Percentiles rank a stretch among this genome's conserved stretches.
These are phyloP conservation scores for Physella acuta DNA, from an alignment of 1,140 invertebrate genomes.

Conservation along the genomic window DNA sequence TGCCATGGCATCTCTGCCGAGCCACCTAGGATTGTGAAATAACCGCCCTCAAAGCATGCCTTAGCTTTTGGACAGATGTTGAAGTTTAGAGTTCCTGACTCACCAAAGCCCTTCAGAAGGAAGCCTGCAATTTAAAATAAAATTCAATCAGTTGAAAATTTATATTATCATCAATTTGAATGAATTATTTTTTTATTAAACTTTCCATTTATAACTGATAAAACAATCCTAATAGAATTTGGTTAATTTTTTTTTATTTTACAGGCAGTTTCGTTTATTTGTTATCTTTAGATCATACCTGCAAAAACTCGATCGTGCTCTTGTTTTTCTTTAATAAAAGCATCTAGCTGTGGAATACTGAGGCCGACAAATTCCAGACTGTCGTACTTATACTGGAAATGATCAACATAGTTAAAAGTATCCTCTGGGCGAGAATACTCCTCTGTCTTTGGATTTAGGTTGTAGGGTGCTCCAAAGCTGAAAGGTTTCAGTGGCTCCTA, in stretches of 20 bases:
- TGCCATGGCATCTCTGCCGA: conserved; percentile 33
- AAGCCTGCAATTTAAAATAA: conserved; percentile 27
- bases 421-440: conserved; percentile 30
- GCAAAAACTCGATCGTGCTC: conserved; percentile 29
- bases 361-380: conserved; percentile 30
- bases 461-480: conserved; percentile 35
- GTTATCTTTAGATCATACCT: too few relatives aligned
- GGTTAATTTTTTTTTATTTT: too few relatives aligned
- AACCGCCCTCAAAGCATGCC: conserved; percentile 23
- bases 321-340: conserved; percentile 28
- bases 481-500: conserved; percentile 34
- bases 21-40: conserved; percentile 31
- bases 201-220: too few relatives aligned
- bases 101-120: conserved; percentile 26
- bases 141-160: too few relatives aligned
- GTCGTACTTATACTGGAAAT: conserved; percentile 35
- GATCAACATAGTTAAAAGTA: conserved; percentile 31
- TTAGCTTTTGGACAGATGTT: conserved; percentile 15
- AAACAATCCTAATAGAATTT: too few relatives aligned
- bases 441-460: conserved; percentile 29
- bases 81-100: conserved; percentile 28
- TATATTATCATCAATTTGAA: too few relatives aligned
- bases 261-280: too few relatives aligned
- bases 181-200: too few relatives aligned
- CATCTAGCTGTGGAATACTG: conserved; percentile 23